Conservation (phyloP, 2,797 vertebrate species). For the Spinibarbus caldwelli region DNA sequence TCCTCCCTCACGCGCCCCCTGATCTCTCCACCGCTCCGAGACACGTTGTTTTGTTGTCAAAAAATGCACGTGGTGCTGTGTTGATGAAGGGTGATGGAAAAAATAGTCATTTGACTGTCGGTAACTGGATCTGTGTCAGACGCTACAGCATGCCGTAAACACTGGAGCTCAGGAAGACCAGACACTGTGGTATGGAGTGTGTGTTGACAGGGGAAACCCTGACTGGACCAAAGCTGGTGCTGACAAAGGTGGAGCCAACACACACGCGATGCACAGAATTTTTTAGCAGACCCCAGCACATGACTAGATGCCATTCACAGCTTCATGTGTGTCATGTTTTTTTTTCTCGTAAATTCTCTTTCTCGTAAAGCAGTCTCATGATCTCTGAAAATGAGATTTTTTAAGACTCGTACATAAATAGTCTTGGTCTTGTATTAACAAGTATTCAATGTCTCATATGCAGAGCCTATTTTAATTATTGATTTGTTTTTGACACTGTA, state of each 20-base stretch:
- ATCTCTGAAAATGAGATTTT: not conserved
- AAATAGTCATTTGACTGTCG: constrained; percentile 54
- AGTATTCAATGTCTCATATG: not conserved
- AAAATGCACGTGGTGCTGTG: constrained; percentile 59
- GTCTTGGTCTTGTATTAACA: not conserved
- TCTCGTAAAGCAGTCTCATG: not conserved
- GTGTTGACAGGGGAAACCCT: constrained; percentile 12
- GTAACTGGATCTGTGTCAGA: constrained; percentile 48
- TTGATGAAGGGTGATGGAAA: constrained; percentile 71
- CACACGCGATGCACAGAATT: not conserved
- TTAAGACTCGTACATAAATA: not conserved
- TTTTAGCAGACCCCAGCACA: not conserved
- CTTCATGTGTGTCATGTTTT: not conserved
- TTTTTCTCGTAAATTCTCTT: not conserved
- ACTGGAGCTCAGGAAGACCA: constrained; percentile 21
- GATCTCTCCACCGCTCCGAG: constrained; percentile 29
- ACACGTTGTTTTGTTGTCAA: constrained; percentile 68
- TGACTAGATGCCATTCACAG: not conserved
- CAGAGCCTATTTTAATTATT: not conserved
- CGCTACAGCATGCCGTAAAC: constrained; percentile 35
- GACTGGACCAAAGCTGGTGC: constrained; percentile 27
- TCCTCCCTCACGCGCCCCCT: not conserved
- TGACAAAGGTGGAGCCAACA: not conserved
- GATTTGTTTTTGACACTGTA: not conserved
- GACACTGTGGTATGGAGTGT: constrained; percentile 21